Percentiles rank a stretch among this genome's conserved stretches.
phyloP scores from a whole-genome alignment of 2,113 vertebrate species.

The Oryzias celebensis region DNA sequence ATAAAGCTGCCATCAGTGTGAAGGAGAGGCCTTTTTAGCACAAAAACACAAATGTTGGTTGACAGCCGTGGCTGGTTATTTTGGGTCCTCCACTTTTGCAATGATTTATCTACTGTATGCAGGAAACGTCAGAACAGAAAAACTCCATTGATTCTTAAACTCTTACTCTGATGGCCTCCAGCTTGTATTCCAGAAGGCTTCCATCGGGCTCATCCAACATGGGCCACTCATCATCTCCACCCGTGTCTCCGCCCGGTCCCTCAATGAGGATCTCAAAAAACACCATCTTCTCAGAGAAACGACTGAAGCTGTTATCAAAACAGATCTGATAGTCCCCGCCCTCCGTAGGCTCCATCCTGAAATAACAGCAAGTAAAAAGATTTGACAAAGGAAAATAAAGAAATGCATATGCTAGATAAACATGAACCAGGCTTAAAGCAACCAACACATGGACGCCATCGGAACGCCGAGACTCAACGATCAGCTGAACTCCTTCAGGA shows the following conservation, averaged over 20 bases:
- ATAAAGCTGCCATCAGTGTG: too few species aligned
- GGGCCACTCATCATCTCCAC: conserved; percentile 79
- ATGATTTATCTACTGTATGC: too few species aligned
- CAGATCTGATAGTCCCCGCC: conserved; percentile 89
- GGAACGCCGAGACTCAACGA: conserved; percentile 78
- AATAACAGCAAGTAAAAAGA: neutral
- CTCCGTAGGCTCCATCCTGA: conserved; percentile 85
- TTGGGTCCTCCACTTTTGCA: too few species aligned
- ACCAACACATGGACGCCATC: conserved; percentile 89
- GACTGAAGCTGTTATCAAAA: conserved; percentile 92
- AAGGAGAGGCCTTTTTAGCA: too few species aligned
- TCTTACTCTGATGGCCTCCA: conserved; percentile 87
- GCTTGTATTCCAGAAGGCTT: conserved; percentile 85
- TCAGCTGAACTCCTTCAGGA: conserved; percentile 76
- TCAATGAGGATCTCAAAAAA: conserved; percentile 89
- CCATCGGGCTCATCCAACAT: conserved; percentile 81
- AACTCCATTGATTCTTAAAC: neutral
- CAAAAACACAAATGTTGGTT: too few species aligned
- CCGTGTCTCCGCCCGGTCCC: conserved; percentile 70
- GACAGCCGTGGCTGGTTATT: too few species aligned
- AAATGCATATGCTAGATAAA: neutral
- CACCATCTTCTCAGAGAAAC: conserved; percentile 89
- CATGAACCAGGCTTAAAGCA: neutral
- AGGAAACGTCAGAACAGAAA: neutral
- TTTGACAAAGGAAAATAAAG: conserved; percentile 1